phyloP scores from a whole-genome alignment of 2,113 vertebrate species.

The Synodontis membranacea region DNA sequence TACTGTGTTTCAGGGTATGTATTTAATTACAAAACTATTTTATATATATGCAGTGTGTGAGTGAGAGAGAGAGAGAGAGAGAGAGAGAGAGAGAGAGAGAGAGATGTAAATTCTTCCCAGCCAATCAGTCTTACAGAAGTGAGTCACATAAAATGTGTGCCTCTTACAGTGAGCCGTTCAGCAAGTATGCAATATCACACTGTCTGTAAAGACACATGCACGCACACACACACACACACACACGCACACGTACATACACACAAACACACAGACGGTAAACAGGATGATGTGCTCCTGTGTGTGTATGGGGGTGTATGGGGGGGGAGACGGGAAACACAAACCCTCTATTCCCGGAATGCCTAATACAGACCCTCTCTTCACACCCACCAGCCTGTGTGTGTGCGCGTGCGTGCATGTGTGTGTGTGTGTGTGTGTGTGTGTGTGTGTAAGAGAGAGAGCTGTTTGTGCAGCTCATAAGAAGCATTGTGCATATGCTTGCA shows the following conservation, averaged over 20 bases:
- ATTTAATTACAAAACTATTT: slow-evolving; percentile 34
- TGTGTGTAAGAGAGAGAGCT: neutral
- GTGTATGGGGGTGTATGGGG: slow-evolving; percentile 41
- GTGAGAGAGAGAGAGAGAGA: neutral
- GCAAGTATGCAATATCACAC: slow-evolving; percentile 16
- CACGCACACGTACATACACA: slow-evolving; percentile 32
- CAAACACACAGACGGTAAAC: slow-evolving; percentile 46
- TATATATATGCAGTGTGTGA: neutral
- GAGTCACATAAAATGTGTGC: neutral
- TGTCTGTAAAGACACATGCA: slow-evolving; percentile 3
- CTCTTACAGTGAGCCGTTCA: neutral
- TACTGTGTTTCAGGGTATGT: neutral
- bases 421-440: neutral
- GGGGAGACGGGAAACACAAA: slow-evolving; percentile 35
- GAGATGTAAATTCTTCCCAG: neutral
- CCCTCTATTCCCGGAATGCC: slow-evolving; percentile 49
- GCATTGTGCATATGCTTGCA: slow-evolving; percentile 11
- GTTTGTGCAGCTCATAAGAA: slow-evolving; percentile 16
- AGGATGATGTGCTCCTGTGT: slow-evolving; percentile 47
- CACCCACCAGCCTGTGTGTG: slow-evolving; percentile 20
- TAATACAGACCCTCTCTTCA: slow-evolving; percentile 51
- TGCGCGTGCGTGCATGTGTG: neutral
- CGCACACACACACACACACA: slow-evolving; percentile 34
- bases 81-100: neutral
- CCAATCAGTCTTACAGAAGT: neutral